Evolutionary conservation across 1,140 invertebrate species (phyloP).

Genomic region (Pseudobourletiella spinata): DNA sequence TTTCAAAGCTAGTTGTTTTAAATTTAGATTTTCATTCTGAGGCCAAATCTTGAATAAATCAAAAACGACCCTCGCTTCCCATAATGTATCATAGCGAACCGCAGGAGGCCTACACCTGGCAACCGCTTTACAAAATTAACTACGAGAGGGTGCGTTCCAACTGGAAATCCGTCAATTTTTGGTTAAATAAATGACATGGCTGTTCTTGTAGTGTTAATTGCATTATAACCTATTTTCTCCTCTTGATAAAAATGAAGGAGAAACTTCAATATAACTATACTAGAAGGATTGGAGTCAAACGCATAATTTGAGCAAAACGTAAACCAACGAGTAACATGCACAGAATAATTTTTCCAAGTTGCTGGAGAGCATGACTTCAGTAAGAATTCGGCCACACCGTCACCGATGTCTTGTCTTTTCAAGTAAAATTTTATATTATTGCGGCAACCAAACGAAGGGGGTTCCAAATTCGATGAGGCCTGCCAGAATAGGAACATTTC

Average conservation of each 20-base stretch:
- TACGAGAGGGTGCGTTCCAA: neutral
- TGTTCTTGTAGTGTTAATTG: conserved; percentile 8
- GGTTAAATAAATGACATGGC: neutral
- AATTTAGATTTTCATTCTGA: neutral
- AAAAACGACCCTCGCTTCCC: too few relatives aligned
- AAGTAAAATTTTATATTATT: too few relatives aligned
- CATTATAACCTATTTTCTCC: conserved; percentile 17
- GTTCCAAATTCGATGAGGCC: neutral
- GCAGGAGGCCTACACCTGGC: neutral
- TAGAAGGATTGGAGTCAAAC: too few relatives aligned
- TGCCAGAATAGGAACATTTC: neutral
- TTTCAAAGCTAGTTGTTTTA: neutral
- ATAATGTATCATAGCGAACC: neutral
- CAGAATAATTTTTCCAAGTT: too few relatives aligned
- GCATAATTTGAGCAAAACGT: too few relatives aligned
- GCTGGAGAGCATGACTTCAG: too few relatives aligned
- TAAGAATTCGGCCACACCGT: too few relatives aligned
- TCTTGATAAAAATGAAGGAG: too few relatives aligned
- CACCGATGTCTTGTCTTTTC: too few relatives aligned
- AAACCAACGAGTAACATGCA: too few relatives aligned
- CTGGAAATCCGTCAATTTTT: neutral
- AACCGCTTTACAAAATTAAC: neutral
- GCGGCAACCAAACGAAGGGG: too few relatives aligned
- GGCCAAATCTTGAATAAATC: neutral
- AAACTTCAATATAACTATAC: too few relatives aligned